These are phyloP conservation scores for Parthenolecanium corni DNA, from an alignment of 2,888 invertebrate genomes.

Conservation along the genomic window DNA sequence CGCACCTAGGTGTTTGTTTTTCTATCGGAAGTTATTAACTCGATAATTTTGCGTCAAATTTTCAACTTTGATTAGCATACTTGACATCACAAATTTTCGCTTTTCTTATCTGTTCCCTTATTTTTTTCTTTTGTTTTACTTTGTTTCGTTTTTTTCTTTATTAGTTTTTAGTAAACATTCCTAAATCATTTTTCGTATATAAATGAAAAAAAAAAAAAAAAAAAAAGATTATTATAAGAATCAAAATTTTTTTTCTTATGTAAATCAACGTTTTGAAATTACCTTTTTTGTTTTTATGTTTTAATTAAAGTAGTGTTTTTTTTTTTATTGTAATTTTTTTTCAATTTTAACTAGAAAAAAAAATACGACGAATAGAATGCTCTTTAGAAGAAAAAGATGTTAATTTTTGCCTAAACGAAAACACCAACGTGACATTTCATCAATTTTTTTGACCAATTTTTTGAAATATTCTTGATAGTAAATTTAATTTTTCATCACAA, in stretches of 20 bases:
- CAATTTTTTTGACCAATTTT: too few relatives aligned
- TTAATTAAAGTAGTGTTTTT: neutral
- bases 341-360: neutral
- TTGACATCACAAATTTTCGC: neutral
- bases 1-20: neutral
- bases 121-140: neutral
- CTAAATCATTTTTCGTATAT: neutral
- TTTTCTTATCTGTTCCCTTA: neutral
- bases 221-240: neutral
- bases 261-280: neutral
- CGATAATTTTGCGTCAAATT: neutral
- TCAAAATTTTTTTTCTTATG: neutral
- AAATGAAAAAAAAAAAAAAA: neutral
- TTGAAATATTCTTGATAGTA: too few relatives aligned
- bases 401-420: too few relatives aligned
- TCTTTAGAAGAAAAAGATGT: neutral
- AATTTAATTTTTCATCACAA: neutral
- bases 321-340: neutral
- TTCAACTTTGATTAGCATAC: neutral
- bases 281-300: neutral
- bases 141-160: neutral
- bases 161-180: neutral
- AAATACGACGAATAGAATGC: neutral
- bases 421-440: too few relatives aligned
- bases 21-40: neutral